Conservation (phyloP, 2,113 vertebrate species). For the Semicossyphus pulcher region DNA sequence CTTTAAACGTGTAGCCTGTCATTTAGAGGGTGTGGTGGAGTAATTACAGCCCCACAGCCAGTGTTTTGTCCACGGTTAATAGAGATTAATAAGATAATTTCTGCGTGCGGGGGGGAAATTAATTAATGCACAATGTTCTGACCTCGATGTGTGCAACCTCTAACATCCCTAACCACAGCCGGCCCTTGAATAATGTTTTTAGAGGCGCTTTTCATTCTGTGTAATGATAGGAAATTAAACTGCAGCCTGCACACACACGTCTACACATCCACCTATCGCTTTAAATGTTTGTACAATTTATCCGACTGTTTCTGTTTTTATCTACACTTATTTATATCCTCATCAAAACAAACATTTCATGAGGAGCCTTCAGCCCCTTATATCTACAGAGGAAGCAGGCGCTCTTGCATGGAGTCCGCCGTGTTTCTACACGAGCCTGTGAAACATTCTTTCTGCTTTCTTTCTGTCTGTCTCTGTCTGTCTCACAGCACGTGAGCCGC, state of each 20-base stretch:
- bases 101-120: conserved; percentile 25
- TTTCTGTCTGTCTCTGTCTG: too few relatives aligned
- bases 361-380: too few relatives aligned
- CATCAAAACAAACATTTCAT: too few relatives aligned
- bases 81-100: conserved; percentile 64
- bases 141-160: conserved; percentile 49
- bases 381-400: too few relatives aligned
- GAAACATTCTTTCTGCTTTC: too few relatives aligned
- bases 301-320: too few relatives aligned
- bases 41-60: conserved; percentile 39
- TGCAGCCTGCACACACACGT: not conserved
- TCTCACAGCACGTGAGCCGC: too few relatives aligned
- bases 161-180: conserved; percentile 24
- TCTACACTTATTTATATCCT: too few relatives aligned
- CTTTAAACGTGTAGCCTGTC: conserved; percentile 1
- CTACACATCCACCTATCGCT: not conserved
- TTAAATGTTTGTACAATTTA: not conserved
- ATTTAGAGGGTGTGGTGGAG: conserved; percentile 10
- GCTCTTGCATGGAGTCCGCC: too few relatives aligned
- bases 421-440: too few relatives aligned
- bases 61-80: conserved; percentile 56
- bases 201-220: conserved; percentile 25
- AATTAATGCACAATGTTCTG: conserved; percentile 52
- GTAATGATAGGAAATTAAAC: conserved; percentile 24
- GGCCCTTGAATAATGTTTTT: conserved; percentile 27